Evolutionary conservation across 2,113 vertebrate species (phyloP), one percentile per base, ranked within the genome.

Genomic region (Phalacrocorax carbo): DNA sequence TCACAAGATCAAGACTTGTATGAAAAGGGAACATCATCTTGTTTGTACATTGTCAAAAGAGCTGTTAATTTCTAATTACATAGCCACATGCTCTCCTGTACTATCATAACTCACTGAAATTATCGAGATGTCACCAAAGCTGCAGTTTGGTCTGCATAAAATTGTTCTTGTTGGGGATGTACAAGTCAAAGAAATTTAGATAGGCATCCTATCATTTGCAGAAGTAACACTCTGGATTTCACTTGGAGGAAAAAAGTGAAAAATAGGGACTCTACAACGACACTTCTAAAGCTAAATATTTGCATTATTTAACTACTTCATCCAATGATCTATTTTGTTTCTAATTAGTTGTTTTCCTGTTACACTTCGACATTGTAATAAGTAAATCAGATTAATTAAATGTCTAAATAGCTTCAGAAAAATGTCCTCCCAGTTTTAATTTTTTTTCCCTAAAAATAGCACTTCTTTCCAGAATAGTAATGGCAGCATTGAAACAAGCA

Each of bases 1-100:
- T 94, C 36, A 22, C 13, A 82, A 72, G 21, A 94, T 68, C 38
- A 57, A 73, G 69, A 51, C 7, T 79, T 13, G 34, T 94, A 51
- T 58, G 54, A 82, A 90, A 90, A 82, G 4, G 13, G 13, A 79
- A 21, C 6, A 57, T 82, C 19, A 49, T 44, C 23, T 52, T 71
- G 21, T 85, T 87, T 85, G 44, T 62, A 57, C 34, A 49, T 73
- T 79, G 68, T 82, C 78, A 86, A 52, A 82, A 84, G n/a, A 62
- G 36, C 5, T 42, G n/a, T 82, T 91, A 88, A 76, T 76, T 96
- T 94, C 82, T 93, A 80, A 80, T 94, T 95, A 82, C 34, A 54
- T 12, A 65, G 44, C 10, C 49, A 69, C 44, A 36, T 72, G 34
- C 10, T 78, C 36, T 71, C 40, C 40, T 84, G 18, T 52, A 34